These are phyloP conservation scores for Clarias fuscus DNA, from an alignment of 2,797 vertebrate species.

Conservation along the genomic window DNA sequence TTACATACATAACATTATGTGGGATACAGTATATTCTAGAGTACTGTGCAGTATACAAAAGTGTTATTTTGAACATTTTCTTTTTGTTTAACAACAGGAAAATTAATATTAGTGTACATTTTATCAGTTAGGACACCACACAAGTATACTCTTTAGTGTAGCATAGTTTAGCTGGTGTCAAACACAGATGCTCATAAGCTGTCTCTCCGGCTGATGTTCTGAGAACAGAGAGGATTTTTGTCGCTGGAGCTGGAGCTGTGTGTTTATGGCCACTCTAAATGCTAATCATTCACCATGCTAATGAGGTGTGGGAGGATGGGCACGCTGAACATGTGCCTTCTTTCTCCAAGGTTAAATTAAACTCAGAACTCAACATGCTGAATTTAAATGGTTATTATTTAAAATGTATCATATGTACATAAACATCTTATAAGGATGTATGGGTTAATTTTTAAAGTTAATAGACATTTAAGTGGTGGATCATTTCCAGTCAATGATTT, in stretches of 20 bases:
- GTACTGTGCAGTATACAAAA: no score
- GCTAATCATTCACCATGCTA: conserved; percentile 40
- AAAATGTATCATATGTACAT: neutral
- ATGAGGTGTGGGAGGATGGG: conserved; percentile 43
- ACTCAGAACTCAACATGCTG: neutral
- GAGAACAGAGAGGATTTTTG: conserved; percentile 23
- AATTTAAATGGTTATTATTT: conserved; percentile 5
- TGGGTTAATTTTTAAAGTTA: neutral
- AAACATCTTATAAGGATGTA: neutral
- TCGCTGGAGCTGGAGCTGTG: conserved; percentile 35
- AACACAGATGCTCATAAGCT: neutral
- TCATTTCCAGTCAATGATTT: neutral
- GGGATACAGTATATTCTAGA: neutral
- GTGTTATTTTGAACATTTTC: neutral
- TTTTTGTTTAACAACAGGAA: neutral
- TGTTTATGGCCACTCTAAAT: conserved; percentile 45
- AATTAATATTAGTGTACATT: neutral
- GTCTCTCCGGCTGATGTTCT: neutral
- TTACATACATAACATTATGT: neutral
- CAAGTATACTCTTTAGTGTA: neutral
- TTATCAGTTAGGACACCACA: neutral
- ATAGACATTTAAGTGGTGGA: neutral
- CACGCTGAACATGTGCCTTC: conserved; percentile 26
- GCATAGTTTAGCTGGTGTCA: neutral
- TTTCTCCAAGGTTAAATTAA: conserved; percentile 39